phyloP scores from a whole-genome alignment of 2,888 invertebrate species.

The Acronicta psi region DNA sequence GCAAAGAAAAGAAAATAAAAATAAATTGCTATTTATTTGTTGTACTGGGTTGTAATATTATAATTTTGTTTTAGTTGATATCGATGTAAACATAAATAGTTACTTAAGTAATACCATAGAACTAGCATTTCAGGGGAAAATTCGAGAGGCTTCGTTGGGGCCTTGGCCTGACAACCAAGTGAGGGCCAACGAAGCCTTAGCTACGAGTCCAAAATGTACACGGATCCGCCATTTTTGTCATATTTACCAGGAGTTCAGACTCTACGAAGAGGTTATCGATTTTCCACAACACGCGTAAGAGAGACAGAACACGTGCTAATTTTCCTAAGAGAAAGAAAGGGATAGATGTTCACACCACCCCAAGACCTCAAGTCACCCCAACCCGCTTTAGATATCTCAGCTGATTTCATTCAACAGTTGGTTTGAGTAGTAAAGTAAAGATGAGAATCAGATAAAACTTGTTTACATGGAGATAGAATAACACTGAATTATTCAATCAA shows the following conservation, averaged over 20 bases:
- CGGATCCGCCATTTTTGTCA: constrained; percentile 80
- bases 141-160: background rate
- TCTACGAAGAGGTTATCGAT: constrained; percentile 62
- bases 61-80: no score
- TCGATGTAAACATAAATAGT: no score
- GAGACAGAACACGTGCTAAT: constrained; percentile 12
- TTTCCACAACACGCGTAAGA: constrained; percentile 47
- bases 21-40: no score
- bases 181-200: constrained; percentile 7
- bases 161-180: background rate
- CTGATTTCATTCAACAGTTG: constrained; percentile 39
- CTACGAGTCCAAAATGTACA: constrained; percentile 51
- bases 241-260: constrained; percentile 70
- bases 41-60: no score
- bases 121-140: no score
- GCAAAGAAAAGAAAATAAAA: background rate
- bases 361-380: constrained; percentile 22
- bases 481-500: no score
- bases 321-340: constrained; percentile 24
- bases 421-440: no score
- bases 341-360: constrained; percentile 21
- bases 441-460: no score
- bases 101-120: no score
- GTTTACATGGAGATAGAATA: no score
- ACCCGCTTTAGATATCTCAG: constrained; percentile 24